These are phyloP conservation scores for Plebejus anna DNA, from an alignment of 2,888 invertebrate species.

Conservation along the genomic window DNA sequence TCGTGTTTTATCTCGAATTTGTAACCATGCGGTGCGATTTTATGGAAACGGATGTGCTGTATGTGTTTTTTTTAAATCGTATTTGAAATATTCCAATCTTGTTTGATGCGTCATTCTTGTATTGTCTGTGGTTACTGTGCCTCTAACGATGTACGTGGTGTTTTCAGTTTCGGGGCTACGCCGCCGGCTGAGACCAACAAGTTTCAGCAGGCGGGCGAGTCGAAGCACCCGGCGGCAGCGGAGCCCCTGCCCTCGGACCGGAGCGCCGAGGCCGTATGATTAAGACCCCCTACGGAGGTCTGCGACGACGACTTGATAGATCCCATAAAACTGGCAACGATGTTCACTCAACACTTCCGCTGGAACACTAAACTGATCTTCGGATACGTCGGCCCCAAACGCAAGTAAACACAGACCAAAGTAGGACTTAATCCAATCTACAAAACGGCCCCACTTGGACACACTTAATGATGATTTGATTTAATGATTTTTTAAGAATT, in stretches of 20 bases:
- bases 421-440: neutral
- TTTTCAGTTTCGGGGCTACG: constrained; percentile 50
- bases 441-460: neutral
- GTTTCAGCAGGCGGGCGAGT: constrained; percentile 35
- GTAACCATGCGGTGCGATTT: constrained; percentile 16
- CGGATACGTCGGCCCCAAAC: constrained; percentile 31
- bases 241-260: constrained; percentile 49
- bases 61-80: neutral
- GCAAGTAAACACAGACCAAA: constrained; percentile 29
- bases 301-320: constrained; percentile 41
- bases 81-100: neutral
- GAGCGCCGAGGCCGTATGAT: constrained; percentile 56
- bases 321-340: constrained; percentile 46
- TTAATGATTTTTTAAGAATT: neutral
- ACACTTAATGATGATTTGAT: neutral
- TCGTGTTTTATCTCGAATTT: neutral
- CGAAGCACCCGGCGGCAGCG: constrained; percentile 38
- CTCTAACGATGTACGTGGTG: neutral
- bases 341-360: constrained; percentile 47
- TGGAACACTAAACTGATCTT: constrained; percentile 45
- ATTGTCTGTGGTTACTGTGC: neutral
- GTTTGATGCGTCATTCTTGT: neutral
- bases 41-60: constrained; percentile 21
- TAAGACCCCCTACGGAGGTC: constrained; percentile 36
- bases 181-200: constrained; percentile 43